A percentile compares a stretch with the other conserved stretches of the same genome.
phyloP scores from a whole-genome alignment of 2,113 vertebrate genomes.

The Gulo gulo region DNA sequence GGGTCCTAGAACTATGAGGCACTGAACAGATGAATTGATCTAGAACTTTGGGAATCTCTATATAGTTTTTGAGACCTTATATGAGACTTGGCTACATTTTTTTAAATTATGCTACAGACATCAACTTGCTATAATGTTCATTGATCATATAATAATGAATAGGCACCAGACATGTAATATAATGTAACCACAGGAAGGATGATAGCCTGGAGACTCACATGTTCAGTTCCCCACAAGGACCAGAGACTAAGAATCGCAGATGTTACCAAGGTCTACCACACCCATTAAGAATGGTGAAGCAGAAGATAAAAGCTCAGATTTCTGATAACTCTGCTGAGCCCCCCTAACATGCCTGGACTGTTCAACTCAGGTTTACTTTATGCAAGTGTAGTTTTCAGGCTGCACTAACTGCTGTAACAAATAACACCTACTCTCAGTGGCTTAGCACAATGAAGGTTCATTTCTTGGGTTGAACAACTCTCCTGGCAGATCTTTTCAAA shows the following conservation, averaged over 20 bases:
- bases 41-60: background rate
- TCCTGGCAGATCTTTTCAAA: background rate
- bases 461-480: background rate
- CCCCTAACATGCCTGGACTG: background rate
- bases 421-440: background rate
- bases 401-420: background rate
- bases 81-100: background rate
- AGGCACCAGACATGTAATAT: background rate
- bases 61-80: background rate
- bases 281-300: background rate
- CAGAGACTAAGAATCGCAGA: background rate
- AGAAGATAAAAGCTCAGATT: background rate
- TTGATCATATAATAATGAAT: background rate
- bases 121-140: background rate
- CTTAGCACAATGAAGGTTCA: background rate
- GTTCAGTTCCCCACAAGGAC: background rate
- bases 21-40: background rate
- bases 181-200: background rate
- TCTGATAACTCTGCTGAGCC: background rate
- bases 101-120: background rate
- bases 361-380: background rate
- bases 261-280: background rate
- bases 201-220: background rate
- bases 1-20: background rate
- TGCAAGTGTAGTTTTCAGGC: background rate